Conservation (phyloP, 92 coral and sea anemone species). For the Paragorgia papillata region DNA sequence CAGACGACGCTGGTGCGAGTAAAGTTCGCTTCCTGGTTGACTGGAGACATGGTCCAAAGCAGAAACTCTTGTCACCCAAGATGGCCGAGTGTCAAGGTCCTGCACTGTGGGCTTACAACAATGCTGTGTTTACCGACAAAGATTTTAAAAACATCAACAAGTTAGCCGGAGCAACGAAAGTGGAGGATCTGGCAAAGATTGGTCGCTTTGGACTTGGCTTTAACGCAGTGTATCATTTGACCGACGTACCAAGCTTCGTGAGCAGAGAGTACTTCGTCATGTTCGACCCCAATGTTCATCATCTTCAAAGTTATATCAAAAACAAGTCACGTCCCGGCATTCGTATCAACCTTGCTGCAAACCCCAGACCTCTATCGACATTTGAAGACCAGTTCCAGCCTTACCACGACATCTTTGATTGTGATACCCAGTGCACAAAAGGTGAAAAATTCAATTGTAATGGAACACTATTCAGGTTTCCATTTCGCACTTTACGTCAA, state of each 20-base stretch:
- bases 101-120: too few relatives aligned
- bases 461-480: slow-evolving; percentile 74
- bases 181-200: too few relatives aligned
- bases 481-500: slow-evolving; percentile 73
- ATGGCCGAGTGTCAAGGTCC: too few relatives aligned
- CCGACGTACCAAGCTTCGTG: slow-evolving; percentile 71
- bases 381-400: slow-evolving; percentile 70
- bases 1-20: too few relatives aligned
- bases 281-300: slow-evolving; percentile 70
- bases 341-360: slow-evolving; percentile 53
- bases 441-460: slow-evolving; percentile 44
- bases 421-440: slow-evolving; percentile 59
- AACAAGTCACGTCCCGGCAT: slow-evolving; percentile 74
- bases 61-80: too few relatives aligned
- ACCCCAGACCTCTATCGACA: slow-evolving; percentile 52
- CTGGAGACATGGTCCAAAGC: too few relatives aligned
- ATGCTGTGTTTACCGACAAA: too few relatives aligned
- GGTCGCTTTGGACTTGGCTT: too few relatives aligned
- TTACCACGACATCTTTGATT: slow-evolving; percentile 69
- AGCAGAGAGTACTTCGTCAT: slow-evolving; percentile 64
- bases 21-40: too few relatives aligned
- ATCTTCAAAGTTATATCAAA: slow-evolving; percentile 68
- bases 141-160: too few relatives aligned
- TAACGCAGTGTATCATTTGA: too few relatives aligned
- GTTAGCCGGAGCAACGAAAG: too few relatives aligned